phyloP scores from a whole-genome alignment of 2,797 vertebrate genomes.

The Balearica regulorum region DNA sequence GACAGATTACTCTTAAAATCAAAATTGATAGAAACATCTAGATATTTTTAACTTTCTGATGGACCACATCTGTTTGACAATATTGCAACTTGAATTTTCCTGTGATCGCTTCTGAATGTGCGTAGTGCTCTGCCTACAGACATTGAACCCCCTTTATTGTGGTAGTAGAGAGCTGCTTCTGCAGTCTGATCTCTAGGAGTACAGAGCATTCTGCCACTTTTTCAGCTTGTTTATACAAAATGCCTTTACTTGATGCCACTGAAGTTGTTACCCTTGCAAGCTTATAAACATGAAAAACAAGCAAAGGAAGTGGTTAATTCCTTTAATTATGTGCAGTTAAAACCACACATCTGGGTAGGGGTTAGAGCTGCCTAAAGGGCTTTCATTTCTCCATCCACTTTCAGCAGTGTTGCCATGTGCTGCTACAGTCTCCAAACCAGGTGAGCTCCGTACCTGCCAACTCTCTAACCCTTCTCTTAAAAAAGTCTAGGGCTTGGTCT shows the following conservation, averaged over 20 bases:
- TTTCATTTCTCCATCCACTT: neutral
- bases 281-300: neutral
- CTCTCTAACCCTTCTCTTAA: neutral
- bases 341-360: neutral
- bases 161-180: neutral
- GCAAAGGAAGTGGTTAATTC: too few relatives aligned
- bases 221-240: neutral
- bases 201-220: neutral
- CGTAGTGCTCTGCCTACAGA: neutral
- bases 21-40: neutral
- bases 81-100: neutral
- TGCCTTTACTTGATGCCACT: neutral
- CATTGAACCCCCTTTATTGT: neutral
- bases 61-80: neutral
- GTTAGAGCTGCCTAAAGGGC: neutral
- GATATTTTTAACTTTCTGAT: neutral
- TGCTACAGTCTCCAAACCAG: neutral
- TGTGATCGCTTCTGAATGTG: neutral
- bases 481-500: neutral
- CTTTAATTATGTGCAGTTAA: neutral
- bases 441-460: neutral
- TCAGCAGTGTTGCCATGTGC: neutral
- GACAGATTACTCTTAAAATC: neutral
- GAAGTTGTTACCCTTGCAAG: neutral
- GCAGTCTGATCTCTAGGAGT: neutral